A percentile compares a stretch with the other conserved stretches of the same genome.
Evolutionary conservation across 2,797 vertebrate species (phyloP).

Genomic region (Intellagama lesueurii): DNA sequence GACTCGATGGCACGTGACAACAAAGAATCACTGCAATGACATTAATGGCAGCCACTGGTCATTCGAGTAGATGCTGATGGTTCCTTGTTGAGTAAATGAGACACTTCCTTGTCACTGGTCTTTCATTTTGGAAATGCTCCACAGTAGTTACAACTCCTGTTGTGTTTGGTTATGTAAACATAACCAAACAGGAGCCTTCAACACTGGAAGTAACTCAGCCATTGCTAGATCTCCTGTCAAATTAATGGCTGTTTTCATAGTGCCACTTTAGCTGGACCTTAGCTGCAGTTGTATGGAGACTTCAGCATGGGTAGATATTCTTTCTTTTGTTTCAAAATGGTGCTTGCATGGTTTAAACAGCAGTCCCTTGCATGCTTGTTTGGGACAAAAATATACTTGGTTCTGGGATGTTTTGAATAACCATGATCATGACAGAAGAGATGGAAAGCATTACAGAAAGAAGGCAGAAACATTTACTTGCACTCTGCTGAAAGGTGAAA

Average conservation of each 20-base stretch:
- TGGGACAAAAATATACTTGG: not conserved
- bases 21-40: not conserved
- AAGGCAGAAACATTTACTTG: not conserved
- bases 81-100: not conserved
- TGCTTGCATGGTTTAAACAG: not conserved
- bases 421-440: not conserved
- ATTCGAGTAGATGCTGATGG: not conserved
- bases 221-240: conserved; percentile 9
- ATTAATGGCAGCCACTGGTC: not conserved
- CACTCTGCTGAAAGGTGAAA: not conserved
- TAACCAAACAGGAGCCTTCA: not conserved
- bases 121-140: not conserved
- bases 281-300: not conserved
- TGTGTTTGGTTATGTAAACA: conserved; percentile 15
- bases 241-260: conserved; percentile 3
- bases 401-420: not conserved
- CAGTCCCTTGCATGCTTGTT: not conserved
- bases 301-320: not conserved
- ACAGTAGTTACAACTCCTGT: not conserved
- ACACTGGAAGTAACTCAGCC: not conserved
- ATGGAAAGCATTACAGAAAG: not conserved
- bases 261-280: not conserved
- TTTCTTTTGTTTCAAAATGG: not conserved
- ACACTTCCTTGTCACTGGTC: not conserved
- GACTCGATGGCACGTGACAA: too few relatives aligned